Evolutionary conservation across 2,888 invertebrate species (phyloP).

Genomic region (Diplazon laetatorius): DNA sequence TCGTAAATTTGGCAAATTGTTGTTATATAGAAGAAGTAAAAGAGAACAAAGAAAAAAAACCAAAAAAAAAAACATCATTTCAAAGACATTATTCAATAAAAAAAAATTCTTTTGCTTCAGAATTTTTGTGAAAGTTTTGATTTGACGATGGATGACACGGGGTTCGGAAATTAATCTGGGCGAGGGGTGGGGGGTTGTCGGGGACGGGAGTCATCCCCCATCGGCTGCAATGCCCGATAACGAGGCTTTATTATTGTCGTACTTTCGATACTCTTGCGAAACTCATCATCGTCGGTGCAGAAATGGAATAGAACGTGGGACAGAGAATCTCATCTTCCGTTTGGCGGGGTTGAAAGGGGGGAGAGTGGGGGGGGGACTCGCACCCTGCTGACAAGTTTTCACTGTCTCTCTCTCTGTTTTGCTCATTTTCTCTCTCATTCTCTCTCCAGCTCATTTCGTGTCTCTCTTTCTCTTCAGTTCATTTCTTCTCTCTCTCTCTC

Average conservation of each 20-base stretch:
- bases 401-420: neutral
- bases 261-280: constrained; percentile 17
- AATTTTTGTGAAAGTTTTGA: neutral
- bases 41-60: no score
- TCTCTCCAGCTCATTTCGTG: no score
- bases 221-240: constrained; percentile 10
- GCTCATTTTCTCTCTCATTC: neutral
- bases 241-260: constrained; percentile 28
- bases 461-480: neutral
- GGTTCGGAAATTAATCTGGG: neutral
- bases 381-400: constrained; percentile 1
- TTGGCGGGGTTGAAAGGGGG: neutral
- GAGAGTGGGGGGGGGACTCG: neutral
- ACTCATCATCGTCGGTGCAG: constrained; percentile 35
- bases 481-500: neutral
- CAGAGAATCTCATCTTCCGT: constrained; percentile 45
- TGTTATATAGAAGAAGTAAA: no score
- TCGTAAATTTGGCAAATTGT: no score
- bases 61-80: no score
- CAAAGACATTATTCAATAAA: no score
- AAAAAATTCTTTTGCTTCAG: neutral
- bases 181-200: neutral
- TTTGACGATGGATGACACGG: neutral
- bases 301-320: constrained; percentile 41
- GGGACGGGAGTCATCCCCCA: no score